Evolutionary conservation across 2,797 vertebrate species (phyloP).

Genomic region (Neosilurus mollespiculum): DNA sequence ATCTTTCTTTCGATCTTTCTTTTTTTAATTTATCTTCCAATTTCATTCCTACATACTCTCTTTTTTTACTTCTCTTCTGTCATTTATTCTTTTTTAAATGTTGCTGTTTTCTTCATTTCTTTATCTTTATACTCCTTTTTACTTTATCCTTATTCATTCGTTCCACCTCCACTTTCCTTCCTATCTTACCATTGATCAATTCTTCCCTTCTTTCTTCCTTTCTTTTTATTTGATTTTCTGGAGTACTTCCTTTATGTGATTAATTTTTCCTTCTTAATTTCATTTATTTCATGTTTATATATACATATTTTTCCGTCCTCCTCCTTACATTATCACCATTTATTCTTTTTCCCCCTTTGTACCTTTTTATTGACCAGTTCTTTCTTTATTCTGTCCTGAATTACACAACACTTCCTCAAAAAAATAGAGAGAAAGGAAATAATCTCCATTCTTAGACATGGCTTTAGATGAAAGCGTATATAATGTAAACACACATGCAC

Average conservation of each 20-base stretch:
- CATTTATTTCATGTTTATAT: background rate
- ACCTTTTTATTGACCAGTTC: background rate
- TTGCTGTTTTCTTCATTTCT: background rate
- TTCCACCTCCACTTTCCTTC: background rate
- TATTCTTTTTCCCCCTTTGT: background rate
- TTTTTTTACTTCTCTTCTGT: background rate
- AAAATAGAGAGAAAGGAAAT: conserved; percentile 9
- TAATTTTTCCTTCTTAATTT: background rate
- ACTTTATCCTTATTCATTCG: background rate
- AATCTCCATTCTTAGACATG: background rate
- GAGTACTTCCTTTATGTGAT: background rate
- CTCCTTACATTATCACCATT: no score
- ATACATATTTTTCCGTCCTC: no score
- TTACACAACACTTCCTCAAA: background rate
- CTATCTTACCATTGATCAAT: background rate
- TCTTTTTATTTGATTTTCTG: background rate
- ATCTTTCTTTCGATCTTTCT: background rate
- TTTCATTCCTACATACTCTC: no score
- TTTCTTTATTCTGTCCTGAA: background rate
- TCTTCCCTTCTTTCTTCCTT: background rate
- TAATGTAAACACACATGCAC: conserved; percentile 16
- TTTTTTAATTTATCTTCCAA: no score
- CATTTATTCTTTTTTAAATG: background rate
- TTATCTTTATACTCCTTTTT: background rate
- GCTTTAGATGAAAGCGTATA: conserved; percentile 21